Base-by-base conservation (phyloP, 2,888 invertebrate species). In the Coleophora flavipennella region DNA sequence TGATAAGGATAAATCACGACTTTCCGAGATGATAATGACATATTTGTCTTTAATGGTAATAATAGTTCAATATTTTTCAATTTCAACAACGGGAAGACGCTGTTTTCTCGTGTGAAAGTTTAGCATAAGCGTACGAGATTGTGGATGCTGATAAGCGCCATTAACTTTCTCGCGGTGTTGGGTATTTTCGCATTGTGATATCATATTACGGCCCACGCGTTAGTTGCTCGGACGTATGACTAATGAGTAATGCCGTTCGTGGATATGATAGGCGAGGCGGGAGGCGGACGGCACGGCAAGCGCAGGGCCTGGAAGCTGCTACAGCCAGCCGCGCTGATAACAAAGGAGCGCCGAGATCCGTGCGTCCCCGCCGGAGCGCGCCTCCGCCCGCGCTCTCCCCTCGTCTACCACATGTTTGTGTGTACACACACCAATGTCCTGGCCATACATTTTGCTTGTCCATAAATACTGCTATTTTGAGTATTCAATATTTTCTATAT, bases 1-100 rank as follows among this genome's bases (percentile, higher is more conserved):
- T 86, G 89, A 90, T 86, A 90, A 89, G 84, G 85, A 87, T 75
- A 88, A 89, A 80, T 87, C 88, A 66, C 87, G 86, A 65, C 87
- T 89, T 69, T 86, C 88, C 86, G 87, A 88, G 80, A 88, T 90
- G 88, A 90, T 92, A 85, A 90, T 90, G 87, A 88, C 91, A 86
- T 91, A 91, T 87, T 88, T 92, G 70, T 90, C 92, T 70, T 89
- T 92, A 86, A 87, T 90, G 91, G 92, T 92, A 90, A 88, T 67
- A 55, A 65, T 70, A 59, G 62, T 62, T 49, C 36, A 54, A 57
- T 63, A 60, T 71, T 71, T 66, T 48, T 46, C 41, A 50, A 45
- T 56, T 58, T 50, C 43, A 51, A 46, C 47, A 50, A 43, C 55
- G 53, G 55, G 59, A 69, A 67, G 66, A 61, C 62, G 57, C 59